Conservation (phyloP, 1,140 invertebrate species). For the Nomia melanderi region DNA sequence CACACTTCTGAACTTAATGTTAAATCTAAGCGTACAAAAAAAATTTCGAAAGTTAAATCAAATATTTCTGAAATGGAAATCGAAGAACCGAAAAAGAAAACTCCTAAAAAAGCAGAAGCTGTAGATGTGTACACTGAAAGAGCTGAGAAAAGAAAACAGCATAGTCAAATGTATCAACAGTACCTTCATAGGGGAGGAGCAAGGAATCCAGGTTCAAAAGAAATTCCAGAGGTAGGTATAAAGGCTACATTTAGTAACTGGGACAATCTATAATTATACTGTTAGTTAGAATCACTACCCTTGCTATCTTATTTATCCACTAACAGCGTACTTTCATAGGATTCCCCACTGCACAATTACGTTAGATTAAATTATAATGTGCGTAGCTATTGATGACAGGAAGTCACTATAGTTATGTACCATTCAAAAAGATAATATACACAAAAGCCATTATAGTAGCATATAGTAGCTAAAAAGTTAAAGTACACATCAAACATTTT, state of each 20-base stretch:
- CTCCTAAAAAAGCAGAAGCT: conserved; percentile 22
- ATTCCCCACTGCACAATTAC: too few species aligned
- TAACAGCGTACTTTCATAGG: too few species aligned
- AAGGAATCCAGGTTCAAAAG: conserved; percentile 89
- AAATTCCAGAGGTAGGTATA: conserved; percentile 87
- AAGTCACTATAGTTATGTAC: too few species aligned
- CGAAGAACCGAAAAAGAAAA: conserved; percentile 13
- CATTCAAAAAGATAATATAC: too few species aligned
- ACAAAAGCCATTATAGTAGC: too few species aligned
- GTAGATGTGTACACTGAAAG: conserved; percentile 83
- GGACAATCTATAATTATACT: too few species aligned
- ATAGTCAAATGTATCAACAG: conserved; percentile 84
- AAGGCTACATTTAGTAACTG: too few species aligned
- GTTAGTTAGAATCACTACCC: too few species aligned
- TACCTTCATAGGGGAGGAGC: conserved; percentile 89
- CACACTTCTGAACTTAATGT: neutral
- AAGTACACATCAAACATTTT: conserved; percentile 54
- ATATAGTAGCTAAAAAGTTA: too few species aligned
- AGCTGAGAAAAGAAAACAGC: conserved; percentile 84
- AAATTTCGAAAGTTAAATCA: neutral
- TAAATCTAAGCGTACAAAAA: conserved; percentile 19
- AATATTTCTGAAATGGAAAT: conserved; percentile 30
- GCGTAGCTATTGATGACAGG: too few species aligned
- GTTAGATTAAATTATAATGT: too few species aligned
- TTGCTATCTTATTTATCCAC: too few species aligned